Evolutionary conservation across 1,140 invertebrate genomes (phyloP).

Genomic region (Neoseiulus cucumeris): DNA sequence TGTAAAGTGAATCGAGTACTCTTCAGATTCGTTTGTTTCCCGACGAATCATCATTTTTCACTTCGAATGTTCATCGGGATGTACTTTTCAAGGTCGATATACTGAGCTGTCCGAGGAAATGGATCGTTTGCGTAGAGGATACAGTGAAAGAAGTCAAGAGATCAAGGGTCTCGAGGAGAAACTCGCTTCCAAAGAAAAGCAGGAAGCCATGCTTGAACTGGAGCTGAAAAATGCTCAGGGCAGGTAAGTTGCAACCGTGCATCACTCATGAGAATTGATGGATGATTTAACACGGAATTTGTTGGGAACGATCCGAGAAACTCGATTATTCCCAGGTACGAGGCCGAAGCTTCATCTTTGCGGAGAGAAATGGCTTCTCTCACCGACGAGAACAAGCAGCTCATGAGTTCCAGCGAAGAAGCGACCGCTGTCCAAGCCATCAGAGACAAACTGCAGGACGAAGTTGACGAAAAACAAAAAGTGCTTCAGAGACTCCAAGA

Average conservation of each 20-base stretch:
- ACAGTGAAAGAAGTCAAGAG: slow-evolving; percentile 8
- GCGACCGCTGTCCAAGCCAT: slow-evolving; percentile 77
- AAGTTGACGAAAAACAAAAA: slow-evolving; percentile 57
- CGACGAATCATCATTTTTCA: not conserved
- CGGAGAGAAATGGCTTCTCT: slow-evolving; percentile 39
- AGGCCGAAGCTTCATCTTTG: slow-evolving; percentile 68
- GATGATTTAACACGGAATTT: no score
- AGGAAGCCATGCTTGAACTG: slow-evolving; percentile 47
- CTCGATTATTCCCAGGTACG: slow-evolving; percentile 32
- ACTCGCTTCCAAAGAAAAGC: not conserved
- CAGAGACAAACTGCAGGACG: slow-evolving; percentile 72
- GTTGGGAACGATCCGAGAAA: no score
- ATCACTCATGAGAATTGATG: no score
- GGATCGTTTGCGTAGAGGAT: slow-evolving; percentile 9
- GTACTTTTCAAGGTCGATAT: slow-evolving; percentile 3
- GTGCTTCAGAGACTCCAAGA: slow-evolving; percentile 64
- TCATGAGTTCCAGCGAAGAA: slow-evolving; percentile 55
- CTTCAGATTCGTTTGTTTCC: not conserved
- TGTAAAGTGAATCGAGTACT: slow-evolving; percentile 36
- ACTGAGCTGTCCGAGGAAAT: slow-evolving; percentile 16
- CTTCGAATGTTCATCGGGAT: no score
- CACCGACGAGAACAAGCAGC: slow-evolving; percentile 39
- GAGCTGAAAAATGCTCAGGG: slow-evolving; percentile 68
- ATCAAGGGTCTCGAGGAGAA: slow-evolving; percentile 8
- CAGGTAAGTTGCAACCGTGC: slow-evolving; percentile 24